Conservation (phyloP, 37 sponge, comb jelly and placozoan genomes). For the Ianthella basta region DNA sequence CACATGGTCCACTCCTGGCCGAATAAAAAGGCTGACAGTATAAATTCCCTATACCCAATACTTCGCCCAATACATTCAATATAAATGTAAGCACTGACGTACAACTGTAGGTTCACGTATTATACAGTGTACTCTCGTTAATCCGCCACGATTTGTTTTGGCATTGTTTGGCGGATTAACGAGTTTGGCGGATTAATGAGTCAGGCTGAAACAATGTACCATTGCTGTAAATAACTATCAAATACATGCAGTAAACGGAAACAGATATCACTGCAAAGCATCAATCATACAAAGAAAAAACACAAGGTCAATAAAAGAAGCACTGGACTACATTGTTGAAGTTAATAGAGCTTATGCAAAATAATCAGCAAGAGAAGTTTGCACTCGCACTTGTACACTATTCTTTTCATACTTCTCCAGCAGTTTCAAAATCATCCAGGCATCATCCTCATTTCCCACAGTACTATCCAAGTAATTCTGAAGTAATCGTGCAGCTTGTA, state of each 20-base stretch:
- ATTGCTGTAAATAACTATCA: too few relatives aligned
- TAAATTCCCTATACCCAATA: too few relatives aligned
- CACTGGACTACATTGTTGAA: not conserved
- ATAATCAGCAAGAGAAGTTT: slow-evolving; percentile 7
- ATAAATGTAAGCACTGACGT: too few relatives aligned
- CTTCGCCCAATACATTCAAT: too few relatives aligned
- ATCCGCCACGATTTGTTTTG: slow-evolving; percentile 25
- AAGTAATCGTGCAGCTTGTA: not conserved
- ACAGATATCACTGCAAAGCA: not conserved
- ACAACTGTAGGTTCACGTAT: too few relatives aligned
- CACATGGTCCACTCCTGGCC: too few relatives aligned
- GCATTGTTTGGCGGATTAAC: slow-evolving; percentile 26
- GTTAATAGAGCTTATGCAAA: not conserved
- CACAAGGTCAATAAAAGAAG: not conserved
- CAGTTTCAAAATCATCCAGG: not conserved
- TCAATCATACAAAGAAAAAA: not conserved
- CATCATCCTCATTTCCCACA: not conserved
- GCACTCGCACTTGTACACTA: not conserved
- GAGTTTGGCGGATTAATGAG: slow-evolving; percentile 16
- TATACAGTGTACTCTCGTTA: slow-evolving; percentile 11
- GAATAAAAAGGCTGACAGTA: too few relatives aligned
- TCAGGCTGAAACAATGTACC: not conserved
- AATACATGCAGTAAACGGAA: too few relatives aligned
- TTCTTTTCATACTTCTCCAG: slow-evolving; percentile 10
- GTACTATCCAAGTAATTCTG: slow-evolving; percentile 22